Conservation (phyloP, 1,140 invertebrate genomes). For the Leptinotarsa undecemlineata region DNA sequence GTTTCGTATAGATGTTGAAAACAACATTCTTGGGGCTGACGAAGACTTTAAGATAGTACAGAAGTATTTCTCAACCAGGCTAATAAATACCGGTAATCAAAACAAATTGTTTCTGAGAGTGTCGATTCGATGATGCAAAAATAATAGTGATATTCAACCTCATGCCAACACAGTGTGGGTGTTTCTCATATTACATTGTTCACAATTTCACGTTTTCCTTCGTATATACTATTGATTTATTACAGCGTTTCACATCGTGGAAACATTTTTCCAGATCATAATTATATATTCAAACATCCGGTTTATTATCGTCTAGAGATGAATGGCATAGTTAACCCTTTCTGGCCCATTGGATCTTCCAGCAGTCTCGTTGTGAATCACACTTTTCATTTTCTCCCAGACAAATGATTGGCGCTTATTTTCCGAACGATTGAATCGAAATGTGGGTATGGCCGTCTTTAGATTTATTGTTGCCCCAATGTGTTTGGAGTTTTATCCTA, state of each 20-base stretch:
- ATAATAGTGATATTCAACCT: not conserved
- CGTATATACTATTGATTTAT: not conserved
- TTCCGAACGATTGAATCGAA: not conserved
- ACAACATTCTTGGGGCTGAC: too few relatives aligned
- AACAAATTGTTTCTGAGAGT: too few relatives aligned
- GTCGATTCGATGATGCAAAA: not conserved
- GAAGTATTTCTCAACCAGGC: too few relatives aligned
- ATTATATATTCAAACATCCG: constrained; percentile 5
- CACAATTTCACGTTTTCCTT: not conserved
- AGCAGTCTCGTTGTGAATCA: not conserved
- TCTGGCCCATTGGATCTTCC: not conserved
- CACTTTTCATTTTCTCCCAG: not conserved
- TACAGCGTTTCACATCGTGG: not conserved
- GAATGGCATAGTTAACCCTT: constrained; percentile 1
- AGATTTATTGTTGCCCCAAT: too few relatives aligned
- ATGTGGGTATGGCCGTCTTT: too few relatives aligned
- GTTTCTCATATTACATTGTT: not conserved
- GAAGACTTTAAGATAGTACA: too few relatives aligned
- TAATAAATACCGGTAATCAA: too few relatives aligned
- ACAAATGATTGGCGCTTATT: not conserved
- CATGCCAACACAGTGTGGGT: not conserved
- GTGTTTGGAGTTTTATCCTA: too few relatives aligned
- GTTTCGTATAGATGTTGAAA: too few relatives aligned
- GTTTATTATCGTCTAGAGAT: constrained; percentile 2
- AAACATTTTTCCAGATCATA: not conserved